phyloP scores from a whole-genome alignment of 2,888 invertebrate species.

The Choreutis nemorana region DNA sequence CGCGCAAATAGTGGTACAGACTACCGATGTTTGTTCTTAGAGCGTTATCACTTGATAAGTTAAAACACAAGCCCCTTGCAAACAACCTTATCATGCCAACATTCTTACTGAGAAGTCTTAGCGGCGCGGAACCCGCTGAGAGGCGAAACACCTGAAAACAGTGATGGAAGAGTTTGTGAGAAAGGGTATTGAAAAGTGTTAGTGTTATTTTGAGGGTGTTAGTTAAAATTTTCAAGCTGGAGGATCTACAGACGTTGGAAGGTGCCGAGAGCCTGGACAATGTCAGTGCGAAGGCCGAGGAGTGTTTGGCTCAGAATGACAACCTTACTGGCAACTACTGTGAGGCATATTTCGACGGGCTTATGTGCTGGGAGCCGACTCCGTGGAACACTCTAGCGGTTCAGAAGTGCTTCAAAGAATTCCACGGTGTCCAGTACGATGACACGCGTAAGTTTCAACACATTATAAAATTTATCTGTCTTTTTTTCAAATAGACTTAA shows the following conservation, averaged over 20 bases:
- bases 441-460: slow-evolving; percentile 77
- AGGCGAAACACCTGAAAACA: no score
- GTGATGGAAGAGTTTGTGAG: no score
- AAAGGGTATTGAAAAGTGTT: no score
- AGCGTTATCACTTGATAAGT: slow-evolving; percentile 63
- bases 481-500: no score
- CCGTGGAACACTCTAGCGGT: slow-evolving; percentile 72
- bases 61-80: slow-evolving; percentile 56
- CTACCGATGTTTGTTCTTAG: slow-evolving; percentile 54
- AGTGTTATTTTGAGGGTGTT: no score
- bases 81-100: slow-evolving; percentile 61
- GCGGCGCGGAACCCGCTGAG: slow-evolving; percentile 35
- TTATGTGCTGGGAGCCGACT: slow-evolving; percentile 87
- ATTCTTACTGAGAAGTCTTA: slow-evolving; percentile 39
- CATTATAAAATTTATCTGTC: no score
- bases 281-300: slow-evolving; percentile 35
- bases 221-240: slow-evolving; percentile 58
- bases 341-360: slow-evolving; percentile 75
- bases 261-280: slow-evolving; percentile 39
- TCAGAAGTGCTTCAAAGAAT: slow-evolving; percentile 80
- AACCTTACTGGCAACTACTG: slow-evolving; percentile 53
- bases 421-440: slow-evolving; percentile 82
- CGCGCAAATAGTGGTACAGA: slow-evolving; percentile 55
- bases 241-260: slow-evolving; percentile 52
- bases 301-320: slow-evolving; percentile 36